These are phyloP conservation scores for Stigmatopora nigra DNA, from an alignment of 2,113 vertebrate genomes.

Conservation along the genomic window DNA sequence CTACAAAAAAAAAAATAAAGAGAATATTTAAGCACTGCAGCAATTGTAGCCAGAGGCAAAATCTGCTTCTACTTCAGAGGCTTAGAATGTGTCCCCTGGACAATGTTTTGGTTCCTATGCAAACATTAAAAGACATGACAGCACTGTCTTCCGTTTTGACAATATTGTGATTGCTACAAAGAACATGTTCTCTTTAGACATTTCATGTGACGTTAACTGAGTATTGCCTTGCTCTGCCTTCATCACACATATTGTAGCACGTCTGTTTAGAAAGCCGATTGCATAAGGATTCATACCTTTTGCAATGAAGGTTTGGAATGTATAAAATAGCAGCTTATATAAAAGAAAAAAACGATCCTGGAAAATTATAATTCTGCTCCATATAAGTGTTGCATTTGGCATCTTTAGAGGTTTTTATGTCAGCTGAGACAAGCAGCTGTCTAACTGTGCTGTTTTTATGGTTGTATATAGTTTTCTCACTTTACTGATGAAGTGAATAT, in stretches of 20 bases:
- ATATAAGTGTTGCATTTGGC: neutral
- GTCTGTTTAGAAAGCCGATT: constrained; percentile 14
- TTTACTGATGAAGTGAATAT: neutral
- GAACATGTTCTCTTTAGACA: neutral
- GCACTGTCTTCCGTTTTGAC: neutral
- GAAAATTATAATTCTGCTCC: neutral
- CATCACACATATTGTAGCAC: constrained; percentile 4
- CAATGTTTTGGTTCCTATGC: constrained; percentile 5
- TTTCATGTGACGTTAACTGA: constrained; percentile 6
- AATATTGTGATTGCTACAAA: constrained; percentile 1
- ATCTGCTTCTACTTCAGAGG: neutral
- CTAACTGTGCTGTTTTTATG: constrained; percentile 10
- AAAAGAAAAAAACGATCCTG: neutral
- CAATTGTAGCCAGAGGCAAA: constrained; percentile 5
- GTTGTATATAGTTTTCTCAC: constrained; percentile 7
- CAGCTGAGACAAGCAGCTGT: constrained; percentile 13
- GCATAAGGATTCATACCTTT: neutral
- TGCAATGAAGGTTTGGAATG: neutral
- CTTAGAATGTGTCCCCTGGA: neutral
- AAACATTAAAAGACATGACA: constrained; percentile 8
- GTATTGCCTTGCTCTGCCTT: constrained; percentile 1
- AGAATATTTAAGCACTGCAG: neutral
- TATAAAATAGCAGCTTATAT: neutral
- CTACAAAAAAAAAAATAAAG: neutral
- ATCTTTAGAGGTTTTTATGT: neutral